Base-by-base conservation (phyloP, 2,113 vertebrate genomes). In the Romanogobio albipinnatus region DNA sequence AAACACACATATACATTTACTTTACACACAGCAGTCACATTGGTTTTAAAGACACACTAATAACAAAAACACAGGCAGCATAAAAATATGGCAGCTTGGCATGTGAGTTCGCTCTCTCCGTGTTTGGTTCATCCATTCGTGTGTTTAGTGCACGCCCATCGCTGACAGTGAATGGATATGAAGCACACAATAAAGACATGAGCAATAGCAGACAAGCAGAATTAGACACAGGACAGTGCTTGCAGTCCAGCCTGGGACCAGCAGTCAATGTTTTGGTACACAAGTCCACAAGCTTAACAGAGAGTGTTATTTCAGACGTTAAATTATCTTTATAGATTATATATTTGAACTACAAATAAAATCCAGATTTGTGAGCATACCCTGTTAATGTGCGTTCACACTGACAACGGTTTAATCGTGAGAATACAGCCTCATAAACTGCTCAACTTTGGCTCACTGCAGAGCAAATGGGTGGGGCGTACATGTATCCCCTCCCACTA, bases 61-160 rank as follows among this genome's bases (percentile, higher is more conserved):
- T 49, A 79, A 87, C 71, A 84, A 14, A 78, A 14, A 78, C 78
- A 87, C 78, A 78, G 83, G 61, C n/a, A 71, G 53, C 24, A 47
- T 56, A 59, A 59, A 39, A 59, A 43, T 74, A 77, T 59, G 86
- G 85, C 81, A 86, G 83, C 74, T 33, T 66, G 59, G 81, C 85
- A 84, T 85, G 84, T 76, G 81, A 85, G 62, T 77, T 79, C 51
- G 29, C 68, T 24, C 73, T 24, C 73, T 61, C 43, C 78, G 81
- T 9, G 91, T 94, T 95, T 94, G 93, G 93, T 93, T 85, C 86
- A 59, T 85, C 88, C 70, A 81, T 86, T 89, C 68, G 82, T 83
- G 88, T 92, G 85, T 84, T 89, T 93, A 94, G 93, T 93, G 92
- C 93, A 94, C 89, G 82, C 86, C 70, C 51, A 85, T 59, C 75